A percentile compares a stretch with the other conserved stretches of the same genome.
Conservation (phyloP, 2,888 invertebrate species). For the Periphyllus acericola region DNA sequence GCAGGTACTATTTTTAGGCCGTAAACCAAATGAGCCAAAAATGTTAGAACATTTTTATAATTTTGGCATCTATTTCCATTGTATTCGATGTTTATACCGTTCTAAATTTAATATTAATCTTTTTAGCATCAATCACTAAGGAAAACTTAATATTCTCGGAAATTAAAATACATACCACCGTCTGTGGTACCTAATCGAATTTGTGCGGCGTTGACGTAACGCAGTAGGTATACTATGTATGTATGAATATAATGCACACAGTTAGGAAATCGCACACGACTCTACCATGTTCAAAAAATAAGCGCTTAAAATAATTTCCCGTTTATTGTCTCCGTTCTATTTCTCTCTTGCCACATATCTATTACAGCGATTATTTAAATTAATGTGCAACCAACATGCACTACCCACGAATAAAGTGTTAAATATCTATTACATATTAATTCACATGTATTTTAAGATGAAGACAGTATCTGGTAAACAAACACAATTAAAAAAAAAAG, state of each 20-base stretch:
- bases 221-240: neutral
- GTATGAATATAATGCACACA: neutral
- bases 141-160: neutral
- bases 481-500: neutral
- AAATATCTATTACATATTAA: neutral
- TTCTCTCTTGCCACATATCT: neutral
- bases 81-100: conserved; percentile 33
- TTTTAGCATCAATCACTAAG: neutral
- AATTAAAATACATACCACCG: neutral
- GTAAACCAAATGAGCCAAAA: conserved; percentile 52
- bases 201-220: neutral
- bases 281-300: too few species aligned
- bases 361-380: neutral
- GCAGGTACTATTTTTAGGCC: conserved; percentile 61
- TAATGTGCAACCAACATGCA: neutral
- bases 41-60: conserved; percentile 41
- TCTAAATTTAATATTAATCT: conserved; percentile 29
- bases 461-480: neutral
- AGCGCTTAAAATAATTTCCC: too few species aligned
- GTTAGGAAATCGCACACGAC: too few species aligned
- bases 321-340: too few species aligned
- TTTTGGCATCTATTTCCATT: conserved; percentile 54
- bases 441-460: neutral
- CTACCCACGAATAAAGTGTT: neutral
- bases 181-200: neutral